Evolutionary conservation across 2,797 vertebrate genomes (phyloP).

Genomic region (Parauchenoglanis punctatus): DNA sequence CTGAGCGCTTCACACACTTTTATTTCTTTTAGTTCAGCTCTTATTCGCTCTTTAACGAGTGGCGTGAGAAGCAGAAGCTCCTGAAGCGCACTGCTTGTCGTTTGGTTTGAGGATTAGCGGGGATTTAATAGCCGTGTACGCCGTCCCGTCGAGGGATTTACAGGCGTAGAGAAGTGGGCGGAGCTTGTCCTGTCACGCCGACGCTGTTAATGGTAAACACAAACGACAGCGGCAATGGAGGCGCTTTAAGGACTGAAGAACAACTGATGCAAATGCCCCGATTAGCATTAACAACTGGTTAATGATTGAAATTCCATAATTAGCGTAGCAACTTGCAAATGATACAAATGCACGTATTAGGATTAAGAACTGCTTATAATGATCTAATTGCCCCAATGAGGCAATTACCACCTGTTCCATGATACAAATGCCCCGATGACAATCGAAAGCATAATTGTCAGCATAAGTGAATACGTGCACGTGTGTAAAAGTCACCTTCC

Average conservation of each 20-base stretch:
- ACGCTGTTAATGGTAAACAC: not conserved
- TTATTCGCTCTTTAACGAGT: not conserved
- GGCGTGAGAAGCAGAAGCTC: not conserved
- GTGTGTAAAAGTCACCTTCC: too few species aligned
- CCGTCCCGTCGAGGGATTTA: not conserved
- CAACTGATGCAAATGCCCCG: not conserved
- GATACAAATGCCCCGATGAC: too few species aligned
- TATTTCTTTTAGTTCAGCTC: not conserved
- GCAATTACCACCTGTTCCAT: too few species aligned
- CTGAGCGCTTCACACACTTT: slow-evolving; percentile 47
- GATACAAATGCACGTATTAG: too few species aligned
- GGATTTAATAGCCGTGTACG: not conserved
- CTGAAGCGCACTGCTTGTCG: not conserved
- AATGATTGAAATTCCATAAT: not conserved
- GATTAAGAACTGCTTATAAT: too few species aligned
- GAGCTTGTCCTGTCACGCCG: not conserved
- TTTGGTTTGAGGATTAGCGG: not conserved
- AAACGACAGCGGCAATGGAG: not conserved
- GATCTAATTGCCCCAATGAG: too few species aligned
- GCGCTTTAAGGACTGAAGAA: not conserved
- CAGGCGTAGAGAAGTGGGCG: not conserved
- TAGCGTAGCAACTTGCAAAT: too few species aligned
- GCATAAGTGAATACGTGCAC: too few species aligned
- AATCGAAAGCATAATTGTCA: too few species aligned
- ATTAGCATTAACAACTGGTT: not conserved